phyloP scores from a whole-genome alignment of 2,113 vertebrate species.

The Sapajus apella region DNA sequence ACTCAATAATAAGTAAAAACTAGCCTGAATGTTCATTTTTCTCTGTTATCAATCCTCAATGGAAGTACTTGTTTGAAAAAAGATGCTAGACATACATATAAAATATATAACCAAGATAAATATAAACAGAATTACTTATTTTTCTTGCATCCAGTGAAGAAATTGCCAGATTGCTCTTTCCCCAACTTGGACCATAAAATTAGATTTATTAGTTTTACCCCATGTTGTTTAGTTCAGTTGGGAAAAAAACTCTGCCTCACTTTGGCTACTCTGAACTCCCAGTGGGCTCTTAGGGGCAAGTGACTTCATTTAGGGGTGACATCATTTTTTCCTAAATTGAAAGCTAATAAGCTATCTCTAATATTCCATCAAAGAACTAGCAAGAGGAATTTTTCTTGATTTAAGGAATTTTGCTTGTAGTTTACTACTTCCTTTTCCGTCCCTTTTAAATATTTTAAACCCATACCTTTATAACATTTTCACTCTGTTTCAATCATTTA shows the following conservation, averaged over 20 bases:
- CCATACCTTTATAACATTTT: slow-evolving; percentile 7
- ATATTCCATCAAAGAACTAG: neutral
- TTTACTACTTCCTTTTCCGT: neutral
- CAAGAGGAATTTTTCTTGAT: neutral
- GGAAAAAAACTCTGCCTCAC: slow-evolving; percentile 22
- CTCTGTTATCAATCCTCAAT: slow-evolving; percentile 34
- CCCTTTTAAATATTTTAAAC: neutral
- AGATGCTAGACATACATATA: neutral
- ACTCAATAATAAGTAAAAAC: slow-evolving; percentile 13
- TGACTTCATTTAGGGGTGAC: slow-evolving; percentile 41
- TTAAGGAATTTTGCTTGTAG: slow-evolving; percentile 1
- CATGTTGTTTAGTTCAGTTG: neutral
- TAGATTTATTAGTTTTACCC: slow-evolving; percentile 55
- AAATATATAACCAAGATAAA: slow-evolving; percentile 16
- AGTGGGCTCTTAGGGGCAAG: neutral
- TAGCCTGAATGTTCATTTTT: neutral
- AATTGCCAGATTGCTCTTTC: slow-evolving; percentile 28
- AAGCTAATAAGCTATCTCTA: neutral
- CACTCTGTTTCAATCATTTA: slow-evolving; percentile 22
- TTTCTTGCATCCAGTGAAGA: slow-evolving; percentile 12
- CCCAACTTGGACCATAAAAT: slow-evolving; percentile 23
- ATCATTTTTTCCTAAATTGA: slow-evolving; percentile 8
- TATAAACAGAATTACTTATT: slow-evolving; percentile 9
- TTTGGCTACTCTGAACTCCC: slow-evolving; percentile 35
- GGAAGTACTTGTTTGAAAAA: neutral